These are phyloP conservation scores for Epiblema foenella DNA, from an alignment of 2,888 invertebrate genomes.

Conservation along the genomic window DNA sequence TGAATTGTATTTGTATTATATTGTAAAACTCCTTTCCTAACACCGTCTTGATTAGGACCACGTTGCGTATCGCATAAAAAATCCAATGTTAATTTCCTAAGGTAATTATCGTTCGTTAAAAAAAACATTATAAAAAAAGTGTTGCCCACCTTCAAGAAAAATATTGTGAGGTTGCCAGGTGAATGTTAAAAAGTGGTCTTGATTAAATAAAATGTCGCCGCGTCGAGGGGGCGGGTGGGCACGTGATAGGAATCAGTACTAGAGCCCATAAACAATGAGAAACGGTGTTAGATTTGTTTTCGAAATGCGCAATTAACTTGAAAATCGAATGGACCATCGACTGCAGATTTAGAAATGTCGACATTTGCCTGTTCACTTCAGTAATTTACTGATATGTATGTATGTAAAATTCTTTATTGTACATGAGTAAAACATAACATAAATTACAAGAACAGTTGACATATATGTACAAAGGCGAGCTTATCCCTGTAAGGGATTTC, in stretches of 20 bases:
- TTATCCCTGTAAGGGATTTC: too few relatives aligned
- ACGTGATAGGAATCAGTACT: conserved; percentile 73
- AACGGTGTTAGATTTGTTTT: conserved; percentile 41
- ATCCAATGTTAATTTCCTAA: conserved; percentile 3
- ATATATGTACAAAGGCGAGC: too few relatives aligned
- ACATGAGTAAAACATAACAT: too few relatives aligned
- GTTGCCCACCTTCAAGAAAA: conserved; percentile 60
- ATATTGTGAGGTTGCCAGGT: conserved; percentile 67
- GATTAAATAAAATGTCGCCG: conserved; percentile 82
- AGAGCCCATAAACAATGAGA: conserved; percentile 55
- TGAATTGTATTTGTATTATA: too few relatives aligned
- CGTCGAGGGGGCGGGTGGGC: conserved; percentile 55
- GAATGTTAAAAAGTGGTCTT: conserved; percentile 82
- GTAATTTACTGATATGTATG: too few relatives aligned
- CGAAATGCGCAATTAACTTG: conserved; percentile 33
- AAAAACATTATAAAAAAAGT: conserved; percentile 58
- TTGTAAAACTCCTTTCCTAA: conserved; percentile 10
- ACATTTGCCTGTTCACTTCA: neutral
- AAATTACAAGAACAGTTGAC: too few relatives aligned
- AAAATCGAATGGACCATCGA: conserved; percentile 9
- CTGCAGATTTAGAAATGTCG: neutral
- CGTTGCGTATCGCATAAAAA: conserved; percentile 2
- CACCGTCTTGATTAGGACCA: neutral
- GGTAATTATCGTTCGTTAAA: conserved; percentile 38
- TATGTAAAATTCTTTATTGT: too few relatives aligned